These are phyloP conservation scores for Helicolenus hilgendorfi DNA, from an alignment of 2,797 vertebrate species.

Conservation along the genomic window DNA sequence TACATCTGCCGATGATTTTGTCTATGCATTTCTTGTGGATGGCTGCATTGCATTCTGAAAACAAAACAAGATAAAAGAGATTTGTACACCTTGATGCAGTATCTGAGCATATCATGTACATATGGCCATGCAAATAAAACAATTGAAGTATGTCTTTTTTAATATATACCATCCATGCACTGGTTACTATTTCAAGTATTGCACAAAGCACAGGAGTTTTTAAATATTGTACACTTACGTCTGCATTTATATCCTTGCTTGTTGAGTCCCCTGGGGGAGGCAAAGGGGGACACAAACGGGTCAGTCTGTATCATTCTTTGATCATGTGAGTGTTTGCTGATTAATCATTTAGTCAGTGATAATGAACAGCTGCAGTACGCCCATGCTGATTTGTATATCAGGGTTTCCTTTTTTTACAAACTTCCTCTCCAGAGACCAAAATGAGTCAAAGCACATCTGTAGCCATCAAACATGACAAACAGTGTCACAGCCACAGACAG, in stretches of 20 bases:
- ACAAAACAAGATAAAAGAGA: conserved; percentile 8
- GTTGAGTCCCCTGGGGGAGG: conserved; percentile 89
- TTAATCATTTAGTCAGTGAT: conserved; percentile 10
- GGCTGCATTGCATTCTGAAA: conserved; percentile 98
- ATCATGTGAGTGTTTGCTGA: conserved; percentile 20
- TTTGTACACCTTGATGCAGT: neutral
- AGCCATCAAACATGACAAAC: neutral
- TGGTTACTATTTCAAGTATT: neutral
- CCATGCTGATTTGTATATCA: neutral
- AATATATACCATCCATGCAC: neutral
- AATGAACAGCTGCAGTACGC: neutral
- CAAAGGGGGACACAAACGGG: conserved; percentile 27
- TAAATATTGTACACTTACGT: conserved; percentile 81
- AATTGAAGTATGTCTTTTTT: neutral
- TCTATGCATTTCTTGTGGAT: conserved; percentile 99
- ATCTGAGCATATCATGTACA: neutral
- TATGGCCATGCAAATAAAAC: neutral
- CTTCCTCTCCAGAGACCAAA: conserved; percentile 9
- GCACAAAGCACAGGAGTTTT: neutral
- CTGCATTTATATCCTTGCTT: conserved; percentile 93
- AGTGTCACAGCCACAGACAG: neutral
- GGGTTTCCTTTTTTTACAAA: neutral
- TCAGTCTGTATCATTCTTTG: conserved; percentile 21
- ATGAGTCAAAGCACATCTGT: neutral
- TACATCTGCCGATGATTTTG: conserved; percentile 99